These are phyloP conservation scores for Drosophila hawaiiensis DNA, from an alignment of 2,888 invertebrate species.

Conservation along the genomic window DNA sequence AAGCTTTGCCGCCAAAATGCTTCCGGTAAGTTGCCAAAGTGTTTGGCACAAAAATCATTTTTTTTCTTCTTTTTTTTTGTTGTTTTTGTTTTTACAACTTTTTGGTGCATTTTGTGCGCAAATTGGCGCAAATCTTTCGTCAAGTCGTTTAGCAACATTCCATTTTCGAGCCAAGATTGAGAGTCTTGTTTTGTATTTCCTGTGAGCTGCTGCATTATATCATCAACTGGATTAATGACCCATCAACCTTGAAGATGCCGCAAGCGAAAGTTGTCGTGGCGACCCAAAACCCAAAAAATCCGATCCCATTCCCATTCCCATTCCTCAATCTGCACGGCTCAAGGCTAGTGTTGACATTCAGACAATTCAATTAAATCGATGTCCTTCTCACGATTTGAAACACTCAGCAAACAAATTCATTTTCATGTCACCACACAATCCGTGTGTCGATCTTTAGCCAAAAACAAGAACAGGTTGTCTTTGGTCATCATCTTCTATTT, in stretches of 20 bases:
- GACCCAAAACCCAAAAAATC: conserved; percentile 12
- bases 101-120: conserved; percentile 39
- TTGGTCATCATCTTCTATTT: conserved; percentile 15
- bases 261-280: conserved; percentile 33
- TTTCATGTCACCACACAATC: conserved; percentile 1
- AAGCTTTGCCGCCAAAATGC: conserved; percentile 77
- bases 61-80: neutral
- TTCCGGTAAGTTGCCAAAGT: conserved; percentile 80
- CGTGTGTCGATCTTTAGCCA: conserved; percentile 8
- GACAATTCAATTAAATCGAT: conserved; percentile 26
- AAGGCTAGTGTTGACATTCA: neutral
- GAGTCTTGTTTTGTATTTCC: conserved; percentile 12
- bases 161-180: neutral
- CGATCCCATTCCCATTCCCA: neutral
- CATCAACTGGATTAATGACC: conserved; percentile 16
- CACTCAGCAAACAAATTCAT: neutral
- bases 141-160: conserved; percentile 31
- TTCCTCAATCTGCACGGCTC: neutral
- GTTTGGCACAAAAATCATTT: conserved; percentile 36
- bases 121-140: conserved; percentile 46
- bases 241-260: conserved; percentile 41
- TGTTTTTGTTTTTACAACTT: conserved; percentile 7
- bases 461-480: conserved; percentile 38
- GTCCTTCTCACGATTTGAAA: conserved; percentile 4
- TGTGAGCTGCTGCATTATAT: conserved; percentile 20